phyloP scores from a whole-genome alignment of 2,797 vertebrate genomes.

The Pyrocephalus nanus region DNA sequence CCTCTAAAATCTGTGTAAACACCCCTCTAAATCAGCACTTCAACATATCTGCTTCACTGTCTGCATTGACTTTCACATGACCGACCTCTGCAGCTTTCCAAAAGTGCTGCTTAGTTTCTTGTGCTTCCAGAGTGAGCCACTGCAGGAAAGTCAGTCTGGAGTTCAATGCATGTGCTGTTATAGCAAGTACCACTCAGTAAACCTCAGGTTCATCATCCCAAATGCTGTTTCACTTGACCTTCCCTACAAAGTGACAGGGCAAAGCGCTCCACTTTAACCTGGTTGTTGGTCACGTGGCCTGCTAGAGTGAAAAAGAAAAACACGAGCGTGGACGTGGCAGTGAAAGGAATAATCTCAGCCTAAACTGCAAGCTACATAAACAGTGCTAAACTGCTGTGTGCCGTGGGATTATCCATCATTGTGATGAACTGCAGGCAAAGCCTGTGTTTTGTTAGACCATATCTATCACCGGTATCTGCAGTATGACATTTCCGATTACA shows the following conservation, averaged over 20 bases:
- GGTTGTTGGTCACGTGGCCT: background rate
- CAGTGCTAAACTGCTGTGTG: background rate
- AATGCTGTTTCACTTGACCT: background rate
- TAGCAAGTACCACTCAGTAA: accelerated
- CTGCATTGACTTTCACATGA: background rate
- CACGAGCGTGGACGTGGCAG: accelerated
- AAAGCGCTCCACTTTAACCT: background rate
- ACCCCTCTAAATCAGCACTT: background rate
- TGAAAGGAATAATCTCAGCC: background rate
- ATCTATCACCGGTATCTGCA: background rate
- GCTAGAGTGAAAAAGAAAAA: background rate
- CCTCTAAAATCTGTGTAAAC: background rate
- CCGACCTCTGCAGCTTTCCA: background rate
- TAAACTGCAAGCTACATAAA: background rate
- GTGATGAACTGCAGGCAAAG: background rate
- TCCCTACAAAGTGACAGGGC: accelerated
- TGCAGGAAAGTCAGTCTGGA: background rate
- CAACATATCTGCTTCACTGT: background rate
- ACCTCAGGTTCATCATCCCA: background rate
- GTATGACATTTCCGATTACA: background rate
- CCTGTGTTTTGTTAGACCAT: background rate
- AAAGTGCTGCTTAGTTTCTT: background rate
- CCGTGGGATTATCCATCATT: background rate
- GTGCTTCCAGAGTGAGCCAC: background rate
- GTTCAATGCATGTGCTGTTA: accelerated